These are phyloP conservation scores for Trisateles emortualis DNA, from an alignment of 2,888 invertebrate species.

Conservation along the genomic window DNA sequence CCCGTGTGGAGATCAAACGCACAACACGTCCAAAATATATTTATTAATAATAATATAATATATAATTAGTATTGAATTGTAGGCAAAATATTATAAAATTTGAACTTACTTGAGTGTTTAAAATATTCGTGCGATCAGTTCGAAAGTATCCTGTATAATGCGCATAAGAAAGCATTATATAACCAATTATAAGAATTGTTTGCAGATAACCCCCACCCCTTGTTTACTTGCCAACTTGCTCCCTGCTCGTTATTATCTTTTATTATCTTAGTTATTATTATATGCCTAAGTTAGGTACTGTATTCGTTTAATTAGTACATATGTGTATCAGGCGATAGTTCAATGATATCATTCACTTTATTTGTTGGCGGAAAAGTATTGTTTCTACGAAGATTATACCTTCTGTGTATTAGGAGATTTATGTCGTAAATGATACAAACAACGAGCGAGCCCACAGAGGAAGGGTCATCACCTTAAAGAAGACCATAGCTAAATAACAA, in stretches of 20 bases:
- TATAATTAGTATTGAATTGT: too few relatives aligned
- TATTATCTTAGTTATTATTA: slow-evolving; percentile 62
- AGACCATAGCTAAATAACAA: too few relatives aligned
- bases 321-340: background rate
- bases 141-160: slow-evolving; percentile 56
- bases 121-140: slow-evolving; percentile 53
- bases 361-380: background rate
- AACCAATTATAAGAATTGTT: slow-evolving; percentile 61
- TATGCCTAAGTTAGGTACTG: slow-evolving; percentile 22
- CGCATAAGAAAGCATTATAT: slow-evolving; percentile 49
- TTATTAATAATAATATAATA: too few relatives aligned
- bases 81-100: slow-evolving; percentile 2
- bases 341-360: background rate
- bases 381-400: background rate
- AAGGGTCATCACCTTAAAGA: too few relatives aligned
- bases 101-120: slow-evolving; percentile 63
- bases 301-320: slow-evolving; percentile 17
- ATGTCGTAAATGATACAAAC: too few relatives aligned
- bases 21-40: too few relatives aligned
- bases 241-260: slow-evolving; percentile 53
- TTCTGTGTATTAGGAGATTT: too few relatives aligned
- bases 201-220: slow-evolving; percentile 67
- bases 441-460: too few relatives aligned
- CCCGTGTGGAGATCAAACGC: too few relatives aligned
- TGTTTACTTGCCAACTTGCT: slow-evolving; percentile 64